Percentiles rank a stretch among this genome's conserved stretches.
Evolutionary conservation across 2,888 invertebrate species (phyloP).

Genomic region (Lumbricus terrestris): DNA sequence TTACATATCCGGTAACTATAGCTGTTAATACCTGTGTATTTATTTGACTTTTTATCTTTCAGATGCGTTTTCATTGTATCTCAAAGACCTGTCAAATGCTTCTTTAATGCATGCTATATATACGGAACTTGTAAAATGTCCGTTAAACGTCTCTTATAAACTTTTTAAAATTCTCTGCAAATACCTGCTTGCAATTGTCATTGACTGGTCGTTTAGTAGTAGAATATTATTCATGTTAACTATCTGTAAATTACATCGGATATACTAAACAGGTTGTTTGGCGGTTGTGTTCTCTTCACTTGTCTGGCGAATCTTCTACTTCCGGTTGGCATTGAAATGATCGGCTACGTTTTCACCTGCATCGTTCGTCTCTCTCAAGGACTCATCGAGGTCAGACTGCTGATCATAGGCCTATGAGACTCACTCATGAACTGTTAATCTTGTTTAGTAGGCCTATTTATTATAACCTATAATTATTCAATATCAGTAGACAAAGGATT

Average conservation of each 20-base stretch:
- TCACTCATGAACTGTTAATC: no score
- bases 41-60: no score
- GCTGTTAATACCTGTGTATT: no score
- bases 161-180: background rate
- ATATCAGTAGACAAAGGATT: no score
- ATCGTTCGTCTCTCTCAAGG: constrained; percentile 50
- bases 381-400: constrained; percentile 47
- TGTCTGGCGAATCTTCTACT: constrained; percentile 50
- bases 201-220: background rate
- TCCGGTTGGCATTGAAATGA: constrained; percentile 46
- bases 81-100: background rate
- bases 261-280: constrained; percentile 49
- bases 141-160: background rate
- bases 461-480: no score
- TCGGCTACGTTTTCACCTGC: constrained; percentile 45
- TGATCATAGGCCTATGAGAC: background rate
- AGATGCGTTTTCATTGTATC: no score
- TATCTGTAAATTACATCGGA: no score
- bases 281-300: constrained; percentile 48
- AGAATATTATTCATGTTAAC: background rate
- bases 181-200: background rate
- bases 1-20: no score
- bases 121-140: background rate
- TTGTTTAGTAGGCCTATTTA: no score
- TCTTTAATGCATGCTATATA: background rate